phyloP scores from a whole-genome alignment of 2,113 vertebrate species.

The Chloebia gouldiae region DNA sequence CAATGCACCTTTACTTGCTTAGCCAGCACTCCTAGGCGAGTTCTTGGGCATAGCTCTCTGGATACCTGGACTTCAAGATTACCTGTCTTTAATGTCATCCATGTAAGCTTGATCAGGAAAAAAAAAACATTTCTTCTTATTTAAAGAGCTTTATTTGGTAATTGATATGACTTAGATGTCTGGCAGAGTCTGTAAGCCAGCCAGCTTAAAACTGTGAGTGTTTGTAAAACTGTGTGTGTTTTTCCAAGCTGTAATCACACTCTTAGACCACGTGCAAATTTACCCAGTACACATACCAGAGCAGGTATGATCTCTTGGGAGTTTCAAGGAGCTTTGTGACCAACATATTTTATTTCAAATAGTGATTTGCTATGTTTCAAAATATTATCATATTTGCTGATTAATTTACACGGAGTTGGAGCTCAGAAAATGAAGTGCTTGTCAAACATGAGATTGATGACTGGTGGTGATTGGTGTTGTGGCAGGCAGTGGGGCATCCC shows the following conservation, averaged over 20 bases:
- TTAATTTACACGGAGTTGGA: not conserved
- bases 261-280: not conserved
- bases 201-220: not conserved
- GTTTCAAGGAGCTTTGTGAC: not conserved
- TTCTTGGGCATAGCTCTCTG: not conserved
- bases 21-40: not conserved
- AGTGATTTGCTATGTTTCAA: not conserved
- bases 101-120: not conserved
- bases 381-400: not conserved
- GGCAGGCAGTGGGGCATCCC: not conserved
- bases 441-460: not conserved
- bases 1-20: not conserved
- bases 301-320: not conserved
- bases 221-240: not conserved
- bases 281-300: not conserved
- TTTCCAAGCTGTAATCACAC: slow-evolving; percentile 3
- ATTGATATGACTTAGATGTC: not conserved
- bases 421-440: not conserved
- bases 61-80: not conserved
- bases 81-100: not conserved
- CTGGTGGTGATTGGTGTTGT: too few relatives aligned
- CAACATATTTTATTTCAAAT: not conserved
- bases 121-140: not conserved
- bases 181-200: not conserved
- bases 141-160: not conserved